Percentiles rank a stretch among this genome's conserved stretches.
phyloP scores from a whole-genome alignment of 2,797 vertebrate genomes.

The Champsocephalus esox region DNA sequence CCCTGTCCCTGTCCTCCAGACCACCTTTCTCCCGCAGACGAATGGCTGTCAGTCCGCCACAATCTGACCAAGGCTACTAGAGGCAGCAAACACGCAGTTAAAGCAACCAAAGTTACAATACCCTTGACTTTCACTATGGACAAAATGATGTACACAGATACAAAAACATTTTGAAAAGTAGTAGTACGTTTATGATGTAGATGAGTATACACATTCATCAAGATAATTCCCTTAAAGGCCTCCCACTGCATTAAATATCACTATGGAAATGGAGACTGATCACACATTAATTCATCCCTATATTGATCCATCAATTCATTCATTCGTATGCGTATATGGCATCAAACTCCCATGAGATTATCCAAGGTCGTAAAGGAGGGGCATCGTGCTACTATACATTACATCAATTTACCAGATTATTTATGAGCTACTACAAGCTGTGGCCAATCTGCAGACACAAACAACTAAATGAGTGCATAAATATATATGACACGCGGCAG shows the following conservation, averaged over 20 bases:
- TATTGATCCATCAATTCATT: conserved; percentile 27
- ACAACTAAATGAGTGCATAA: conserved; percentile 77
- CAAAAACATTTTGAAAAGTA: background rate
- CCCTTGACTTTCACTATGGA: background rate
- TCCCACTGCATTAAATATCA: conserved; percentile 8
- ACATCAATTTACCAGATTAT: conserved; percentile 72
- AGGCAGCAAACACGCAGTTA: conserved; percentile 38
- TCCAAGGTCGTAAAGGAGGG: conserved; percentile 38
- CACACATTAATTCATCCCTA: conserved; percentile 26
- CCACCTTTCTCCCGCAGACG: conserved; percentile 52
- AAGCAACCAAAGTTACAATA: conserved; percentile 39
- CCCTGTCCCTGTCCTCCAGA: conserved; percentile 67
- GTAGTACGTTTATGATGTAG: background rate
- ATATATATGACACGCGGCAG: conserved; percentile 78
- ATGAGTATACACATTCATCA: background rate
- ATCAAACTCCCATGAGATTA: conserved; percentile 51
- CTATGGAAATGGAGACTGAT: conserved; percentile 16
- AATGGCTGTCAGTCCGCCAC: conserved; percentile 55
- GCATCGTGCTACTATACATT: conserved; percentile 44
- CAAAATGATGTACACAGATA: conserved; percentile 2
- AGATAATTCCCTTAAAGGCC: background rate
- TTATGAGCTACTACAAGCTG: conserved; percentile 66
- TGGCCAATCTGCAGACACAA: conserved; percentile 72
- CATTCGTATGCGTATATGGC: conserved; percentile 10
- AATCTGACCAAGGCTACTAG: conserved; percentile 63